A percentile compares a stretch with the other conserved stretches of the same genome.
These are phyloP conservation scores for Gerris lacustris DNA, from an alignment of 2,888 invertebrate genomes.

Conservation along the genomic window DNA sequence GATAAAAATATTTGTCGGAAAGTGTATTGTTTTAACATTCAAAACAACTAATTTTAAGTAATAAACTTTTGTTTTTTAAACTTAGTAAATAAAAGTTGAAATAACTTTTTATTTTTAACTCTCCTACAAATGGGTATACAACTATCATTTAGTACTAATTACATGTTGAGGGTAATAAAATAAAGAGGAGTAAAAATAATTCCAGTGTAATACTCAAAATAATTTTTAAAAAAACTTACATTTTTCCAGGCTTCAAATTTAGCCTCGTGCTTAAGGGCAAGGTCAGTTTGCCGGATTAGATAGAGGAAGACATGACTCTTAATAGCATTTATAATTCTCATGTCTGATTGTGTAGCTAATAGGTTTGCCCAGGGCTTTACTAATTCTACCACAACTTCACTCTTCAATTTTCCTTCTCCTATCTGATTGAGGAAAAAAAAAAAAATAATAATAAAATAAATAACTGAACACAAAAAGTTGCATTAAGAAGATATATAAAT, in stretches of 20 bases:
- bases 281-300: slow-evolving; percentile 57
- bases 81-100: too few species aligned
- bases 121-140: too few species aligned
- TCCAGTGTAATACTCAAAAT: too few species aligned
- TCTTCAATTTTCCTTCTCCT: slow-evolving; percentile 47
- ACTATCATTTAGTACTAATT: too few species aligned
- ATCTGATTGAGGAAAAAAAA: slow-evolving; percentile 38
- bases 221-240: slow-evolving; percentile 38
- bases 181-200: too few species aligned
- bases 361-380: slow-evolving; percentile 55
- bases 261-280: slow-evolving; percentile 51
- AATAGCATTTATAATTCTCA: slow-evolving; percentile 41
- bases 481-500: too few species aligned
- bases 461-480: too few species aligned
- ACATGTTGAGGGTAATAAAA: too few species aligned
- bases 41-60: too few species aligned
- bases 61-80: too few species aligned
- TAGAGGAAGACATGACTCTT: slow-evolving; percentile 52
- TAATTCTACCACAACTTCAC: slow-evolving; percentile 46
- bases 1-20: neutral
- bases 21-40: neutral
- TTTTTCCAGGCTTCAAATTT: slow-evolving; percentile 56
- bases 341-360: slow-evolving; percentile 44
- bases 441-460: neutral
- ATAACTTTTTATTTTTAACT: too few species aligned